Evolutionary conservation across 23 tunicate species (phyloP).

Genomic region (Ciona savignyi): DNA sequence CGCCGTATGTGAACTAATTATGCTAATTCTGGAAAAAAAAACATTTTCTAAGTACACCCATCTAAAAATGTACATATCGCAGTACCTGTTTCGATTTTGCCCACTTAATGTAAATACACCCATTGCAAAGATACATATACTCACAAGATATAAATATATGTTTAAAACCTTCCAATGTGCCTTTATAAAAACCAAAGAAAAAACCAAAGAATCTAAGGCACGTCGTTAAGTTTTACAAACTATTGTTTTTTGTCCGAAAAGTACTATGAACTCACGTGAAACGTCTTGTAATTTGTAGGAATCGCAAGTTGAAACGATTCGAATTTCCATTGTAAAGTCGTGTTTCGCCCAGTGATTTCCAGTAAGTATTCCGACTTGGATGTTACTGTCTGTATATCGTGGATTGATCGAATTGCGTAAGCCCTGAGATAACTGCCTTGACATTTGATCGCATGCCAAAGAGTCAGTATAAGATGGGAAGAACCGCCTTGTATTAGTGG

Average conservation of each 20-base stretch:
- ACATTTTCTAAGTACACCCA: no score
- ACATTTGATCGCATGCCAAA: constrained; percentile 24
- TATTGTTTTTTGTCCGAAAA: no score
- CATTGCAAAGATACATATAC: no score
- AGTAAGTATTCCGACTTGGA: background rate
- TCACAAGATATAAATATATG: no score
- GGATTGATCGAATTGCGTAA: constrained; percentile 5
- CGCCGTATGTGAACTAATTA: no score
- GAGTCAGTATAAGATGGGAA: constrained; percentile 15
- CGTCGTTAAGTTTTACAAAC: no score
- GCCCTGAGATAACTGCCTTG: constrained; percentile 6
- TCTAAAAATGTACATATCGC: no score
- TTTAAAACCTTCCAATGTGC: no score
- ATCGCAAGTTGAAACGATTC: background rate
- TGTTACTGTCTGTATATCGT: background rate
- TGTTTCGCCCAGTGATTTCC: background rate
- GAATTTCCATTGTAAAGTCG: constrained; percentile 8
- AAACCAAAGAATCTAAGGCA: background rate
- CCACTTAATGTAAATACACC: no score
- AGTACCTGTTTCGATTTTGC: no score
- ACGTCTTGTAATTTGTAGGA: constrained; percentile 13
- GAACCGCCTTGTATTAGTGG: constrained; percentile 40
- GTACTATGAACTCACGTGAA: constrained; percentile 21
- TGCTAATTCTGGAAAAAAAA: no score
- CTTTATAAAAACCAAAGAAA: no score